A percentile compares a stretch with the other conserved stretches of the same genome.
These are phyloP conservation scores for Xestia sexstrigata DNA, from an alignment of 2,888 invertebrate species.

Conservation along the genomic window DNA sequence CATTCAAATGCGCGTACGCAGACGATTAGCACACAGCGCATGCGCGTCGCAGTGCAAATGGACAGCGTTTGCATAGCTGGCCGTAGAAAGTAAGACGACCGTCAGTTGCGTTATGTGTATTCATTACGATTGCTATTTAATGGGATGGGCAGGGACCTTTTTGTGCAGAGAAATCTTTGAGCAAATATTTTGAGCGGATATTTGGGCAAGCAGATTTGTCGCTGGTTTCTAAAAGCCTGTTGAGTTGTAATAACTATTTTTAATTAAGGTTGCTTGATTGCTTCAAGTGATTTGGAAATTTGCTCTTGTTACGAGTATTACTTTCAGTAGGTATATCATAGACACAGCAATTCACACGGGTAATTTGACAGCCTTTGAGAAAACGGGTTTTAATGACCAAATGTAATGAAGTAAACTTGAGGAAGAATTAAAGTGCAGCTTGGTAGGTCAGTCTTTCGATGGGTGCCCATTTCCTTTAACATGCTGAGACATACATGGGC, in stretches of 20 bases:
- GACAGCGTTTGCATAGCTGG: slow-evolving; percentile 74
- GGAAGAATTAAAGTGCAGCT: not conserved
- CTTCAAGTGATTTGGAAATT: not conserved
- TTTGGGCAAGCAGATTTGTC: not conserved
- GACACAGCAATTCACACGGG: no score
- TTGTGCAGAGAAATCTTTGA: not conserved
- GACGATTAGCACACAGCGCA: slow-evolving; percentile 58
- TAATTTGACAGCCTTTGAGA: not conserved
- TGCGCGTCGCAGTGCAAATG: slow-evolving; percentile 70
- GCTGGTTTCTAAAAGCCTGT: not conserved
- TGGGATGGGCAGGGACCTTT: slow-evolving; percentile 33
- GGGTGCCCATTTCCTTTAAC: not conserved
- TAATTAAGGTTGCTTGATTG: not conserved
- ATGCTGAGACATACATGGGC: not conserved
- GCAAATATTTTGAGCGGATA: not conserved
- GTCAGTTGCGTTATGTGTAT: slow-evolving; percentile 45
- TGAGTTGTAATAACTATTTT: no score
- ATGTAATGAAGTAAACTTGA: not conserved
- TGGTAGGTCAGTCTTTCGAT: not conserved
- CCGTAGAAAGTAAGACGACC: slow-evolving; percentile 78
- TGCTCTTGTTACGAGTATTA: no score
- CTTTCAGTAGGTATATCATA: no score
- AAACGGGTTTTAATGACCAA: not conserved
- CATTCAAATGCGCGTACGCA: slow-evolving; percentile 53
- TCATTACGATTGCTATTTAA: slow-evolving; percentile 48